Evolutionary conservation across 2,113 vertebrate genomes (phyloP), one percentile per base, ranked within the genome.

Genomic region (Triplophysa tibetana): DNA sequence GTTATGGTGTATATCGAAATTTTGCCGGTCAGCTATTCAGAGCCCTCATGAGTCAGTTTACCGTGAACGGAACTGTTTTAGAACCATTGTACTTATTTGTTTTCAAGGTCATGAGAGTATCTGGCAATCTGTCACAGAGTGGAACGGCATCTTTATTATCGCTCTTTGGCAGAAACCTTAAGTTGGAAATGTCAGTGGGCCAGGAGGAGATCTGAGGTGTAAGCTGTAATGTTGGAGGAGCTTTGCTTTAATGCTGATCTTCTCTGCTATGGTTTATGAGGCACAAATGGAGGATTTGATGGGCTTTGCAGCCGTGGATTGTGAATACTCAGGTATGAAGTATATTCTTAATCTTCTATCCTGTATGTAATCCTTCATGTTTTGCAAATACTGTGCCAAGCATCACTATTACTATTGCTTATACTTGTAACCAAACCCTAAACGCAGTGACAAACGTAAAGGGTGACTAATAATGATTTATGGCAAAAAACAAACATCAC

Each of bases 121-220:
- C 13, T 21, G 21, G 24, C 21, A 41, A 29, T 80, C 52, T 74
- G 23, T 74, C 45, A 73, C 19, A 17, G 14, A 23, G 50, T 4
- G 23, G 48, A 56, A 63, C 8, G 16, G 19, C 29, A n/a, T 72
- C 68, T 79, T 62, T 64, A 79, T 63, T 72, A 54, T 72, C 61
- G 23, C 17, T 66, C 38, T 68, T 41, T 63, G 61, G 50, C 33
- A 23, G 45, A 74, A 62, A 75, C 61, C 64, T 80, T 75, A 61
- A 65, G 72, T 65, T 76, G 19, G 45, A 66, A 80, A 74, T 80
- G 79, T 23, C 63, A 75, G 52, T 75, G 24, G 12, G 17, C 23
- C 38, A 45, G 21, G 24, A 61, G 56, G 73, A 81, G 41, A 81
- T 68, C 17, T 19, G 33, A 64, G 11, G 48, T 64, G 43, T 70